These are phyloP conservation scores for Limnephilus rhombicus DNA, from an alignment of 2,888 invertebrate species.

Conservation along the genomic window DNA sequence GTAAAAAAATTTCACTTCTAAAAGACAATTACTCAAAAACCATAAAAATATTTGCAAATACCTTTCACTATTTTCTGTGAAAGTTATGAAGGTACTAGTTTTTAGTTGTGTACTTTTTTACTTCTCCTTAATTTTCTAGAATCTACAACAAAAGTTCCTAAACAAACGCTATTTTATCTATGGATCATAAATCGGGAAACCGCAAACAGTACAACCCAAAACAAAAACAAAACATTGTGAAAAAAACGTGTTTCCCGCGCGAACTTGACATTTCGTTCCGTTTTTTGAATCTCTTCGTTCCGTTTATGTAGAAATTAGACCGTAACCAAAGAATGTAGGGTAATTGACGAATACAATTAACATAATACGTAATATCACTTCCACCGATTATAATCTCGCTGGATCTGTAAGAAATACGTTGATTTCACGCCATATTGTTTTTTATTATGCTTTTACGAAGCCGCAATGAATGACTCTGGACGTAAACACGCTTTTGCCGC, in stretches of 20 bases:
- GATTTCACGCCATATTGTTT: constrained; percentile 31
- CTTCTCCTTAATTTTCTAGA: neutral
- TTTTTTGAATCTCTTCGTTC: constrained; percentile 54
- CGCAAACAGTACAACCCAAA: constrained; percentile 31
- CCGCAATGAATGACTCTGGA: constrained; percentile 7
- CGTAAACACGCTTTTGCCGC: constrained; percentile 24
- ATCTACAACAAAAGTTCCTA: neutral
- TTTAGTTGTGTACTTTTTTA: no score
- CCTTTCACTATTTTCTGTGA: neutral
- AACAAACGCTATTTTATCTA: neutral
- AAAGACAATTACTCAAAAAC: neutral
- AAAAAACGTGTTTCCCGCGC: constrained; percentile 44
- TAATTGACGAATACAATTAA: constrained; percentile 59
- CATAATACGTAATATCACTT: constrained; percentile 42
- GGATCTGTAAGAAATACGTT: constrained; percentile 25
- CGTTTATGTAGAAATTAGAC: constrained; percentile 58
- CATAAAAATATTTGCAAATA: neutral
- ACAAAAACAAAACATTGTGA: neutral
- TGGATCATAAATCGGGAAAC: neutral
- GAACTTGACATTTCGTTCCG: constrained; percentile 40
- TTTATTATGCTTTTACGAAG: neutral
- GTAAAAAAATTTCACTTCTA: no score
- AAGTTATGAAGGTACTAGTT: neutral
- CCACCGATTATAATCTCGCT: neutral
- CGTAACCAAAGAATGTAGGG: constrained; percentile 54